Evolutionary conservation across 2,888 invertebrate genomes (phyloP).

Genomic region (Orthosia cruda): DNA sequence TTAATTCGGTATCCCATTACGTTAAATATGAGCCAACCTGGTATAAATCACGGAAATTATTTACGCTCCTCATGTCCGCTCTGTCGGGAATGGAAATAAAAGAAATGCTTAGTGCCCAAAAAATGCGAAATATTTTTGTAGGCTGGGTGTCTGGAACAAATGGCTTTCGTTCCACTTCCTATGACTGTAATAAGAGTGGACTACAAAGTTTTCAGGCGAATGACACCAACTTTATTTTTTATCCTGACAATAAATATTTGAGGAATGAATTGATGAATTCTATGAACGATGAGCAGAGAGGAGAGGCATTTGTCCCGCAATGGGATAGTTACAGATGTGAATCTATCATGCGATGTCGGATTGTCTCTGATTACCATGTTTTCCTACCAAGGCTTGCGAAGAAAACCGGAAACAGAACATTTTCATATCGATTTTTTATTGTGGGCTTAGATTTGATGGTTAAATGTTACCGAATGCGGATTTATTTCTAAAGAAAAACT

Average conservation of each 20-base stretch:
- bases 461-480: background rate
- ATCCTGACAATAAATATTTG: background rate
- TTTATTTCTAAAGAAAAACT: slow-evolving; percentile 15
- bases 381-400: background rate
- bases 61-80: slow-evolving; percentile 33
- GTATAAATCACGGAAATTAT: slow-evolving; percentile 46
- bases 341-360: background rate
- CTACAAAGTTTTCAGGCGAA: too few relatives aligned
- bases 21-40: slow-evolving; percentile 14
- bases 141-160: background rate
- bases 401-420: too few relatives aligned
- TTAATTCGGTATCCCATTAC: slow-evolving; percentile 25
- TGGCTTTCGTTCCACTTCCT: background rate
- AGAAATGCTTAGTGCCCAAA: slow-evolving; percentile 20
- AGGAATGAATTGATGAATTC: background rate
- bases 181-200: background rate
- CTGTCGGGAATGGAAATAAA: slow-evolving; percentile 29
- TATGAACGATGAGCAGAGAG: background rate
- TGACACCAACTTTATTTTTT: too few relatives aligned
- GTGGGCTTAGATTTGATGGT: background rate
- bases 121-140: slow-evolving; percentile 6
- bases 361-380: background rate
- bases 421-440: background rate
- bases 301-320: background rate
- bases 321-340: background rate